These are phyloP conservation scores for Stegophylla sp. DNA, from an alignment of 2,888 invertebrate species.

Conservation along the genomic window DNA sequence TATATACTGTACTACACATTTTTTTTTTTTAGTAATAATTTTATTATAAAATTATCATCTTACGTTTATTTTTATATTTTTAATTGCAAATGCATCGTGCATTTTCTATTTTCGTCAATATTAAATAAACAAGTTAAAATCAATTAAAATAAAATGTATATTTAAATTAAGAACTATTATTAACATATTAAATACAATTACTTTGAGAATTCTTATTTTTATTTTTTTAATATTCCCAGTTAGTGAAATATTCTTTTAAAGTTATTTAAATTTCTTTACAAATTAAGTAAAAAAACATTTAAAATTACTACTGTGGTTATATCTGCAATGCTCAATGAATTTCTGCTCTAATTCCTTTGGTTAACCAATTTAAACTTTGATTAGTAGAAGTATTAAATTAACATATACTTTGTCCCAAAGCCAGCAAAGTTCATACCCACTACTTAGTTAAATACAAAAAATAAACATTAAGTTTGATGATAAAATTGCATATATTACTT, in stretches of 20 bases:
- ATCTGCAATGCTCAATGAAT: conserved; percentile 30
- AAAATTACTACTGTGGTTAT: background rate
- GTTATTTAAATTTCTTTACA: background rate
- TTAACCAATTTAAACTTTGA: conserved; percentile 31
- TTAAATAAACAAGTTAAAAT: no score
- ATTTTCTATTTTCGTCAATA: no score
- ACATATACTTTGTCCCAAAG: background rate
- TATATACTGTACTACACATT: no score
- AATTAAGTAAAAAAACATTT: conserved; percentile 13
- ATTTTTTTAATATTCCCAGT: no score
- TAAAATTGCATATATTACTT: background rate
- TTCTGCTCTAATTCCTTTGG: conserved; percentile 34
- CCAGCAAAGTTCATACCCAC: background rate
- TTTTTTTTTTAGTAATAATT: no score
- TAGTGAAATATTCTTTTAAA: background rate
- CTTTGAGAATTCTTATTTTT: no score
- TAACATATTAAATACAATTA: no score
- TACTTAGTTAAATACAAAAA: background rate
- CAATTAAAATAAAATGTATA: no score
- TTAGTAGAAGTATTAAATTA: conserved; percentile 11
- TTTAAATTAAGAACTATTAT: no score
- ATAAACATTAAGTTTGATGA: background rate
- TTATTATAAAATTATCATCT: no score
- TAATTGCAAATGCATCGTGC: no score
- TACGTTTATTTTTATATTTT: no score